Percentiles rank a stretch among this genome's conserved stretches.
These are phyloP conservation scores for Mirza zaza DNA, from an alignment of 2,113 vertebrate species.

Conservation along the genomic window DNA sequence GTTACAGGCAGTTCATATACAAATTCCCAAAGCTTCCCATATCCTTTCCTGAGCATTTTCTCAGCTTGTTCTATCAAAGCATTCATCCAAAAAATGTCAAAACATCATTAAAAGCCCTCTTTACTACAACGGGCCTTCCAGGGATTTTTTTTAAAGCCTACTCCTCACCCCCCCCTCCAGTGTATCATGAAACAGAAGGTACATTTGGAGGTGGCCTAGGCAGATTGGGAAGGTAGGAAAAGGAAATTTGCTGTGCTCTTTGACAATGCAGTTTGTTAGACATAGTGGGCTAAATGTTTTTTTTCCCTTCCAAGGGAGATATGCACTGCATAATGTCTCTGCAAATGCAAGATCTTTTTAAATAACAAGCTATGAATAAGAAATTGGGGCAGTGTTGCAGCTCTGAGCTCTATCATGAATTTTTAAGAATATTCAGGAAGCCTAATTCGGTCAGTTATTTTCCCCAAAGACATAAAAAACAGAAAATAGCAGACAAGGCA, in stretches of 20 bases:
- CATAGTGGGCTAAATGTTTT: not conserved
- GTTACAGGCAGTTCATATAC: not conserved
- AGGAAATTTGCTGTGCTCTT: not conserved
- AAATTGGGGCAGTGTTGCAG: not conserved
- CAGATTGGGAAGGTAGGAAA: not conserved
- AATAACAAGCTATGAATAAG: conserved; percentile 59
- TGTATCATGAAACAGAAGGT: not conserved
- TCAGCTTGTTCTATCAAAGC: conserved; percentile 49
- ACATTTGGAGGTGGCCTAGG: not conserved
- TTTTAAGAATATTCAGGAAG: conserved; percentile 23
- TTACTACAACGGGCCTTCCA: not conserved
- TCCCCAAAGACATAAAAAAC: conserved; percentile 42
- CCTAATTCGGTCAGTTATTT: conserved; percentile 31
- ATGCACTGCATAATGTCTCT: not conserved
- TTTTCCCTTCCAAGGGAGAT: not conserved
- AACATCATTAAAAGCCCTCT: conserved; percentile 54
- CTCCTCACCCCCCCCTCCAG: not conserved
- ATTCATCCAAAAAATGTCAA: conserved; percentile 55
- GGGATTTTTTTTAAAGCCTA: not conserved
- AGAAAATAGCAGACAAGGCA: conserved; percentile 43
- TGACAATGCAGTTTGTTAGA: not conserved
- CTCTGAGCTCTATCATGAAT: conserved; percentile 19
- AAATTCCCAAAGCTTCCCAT: not conserved
- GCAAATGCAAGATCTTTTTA: conserved; percentile 22
- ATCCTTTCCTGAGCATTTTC: conserved; percentile 30